Percentiles rank a stretch among this genome's conserved stretches.
phyloP scores from a whole-genome alignment of 2,113 vertebrate species.

The Sapajus apella region DNA sequence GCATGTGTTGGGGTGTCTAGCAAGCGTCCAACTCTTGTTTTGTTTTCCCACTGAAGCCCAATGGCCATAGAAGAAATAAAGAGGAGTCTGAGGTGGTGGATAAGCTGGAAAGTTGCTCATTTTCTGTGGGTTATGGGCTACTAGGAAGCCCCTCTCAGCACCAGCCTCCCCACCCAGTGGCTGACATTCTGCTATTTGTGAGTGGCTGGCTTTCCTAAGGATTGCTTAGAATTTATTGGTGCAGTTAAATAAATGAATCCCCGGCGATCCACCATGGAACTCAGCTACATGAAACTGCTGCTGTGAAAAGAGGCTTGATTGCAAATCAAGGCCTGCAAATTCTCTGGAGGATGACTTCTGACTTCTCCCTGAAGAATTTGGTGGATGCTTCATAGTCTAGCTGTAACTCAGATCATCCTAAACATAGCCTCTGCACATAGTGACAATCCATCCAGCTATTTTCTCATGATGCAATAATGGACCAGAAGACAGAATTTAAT shows the following conservation, averaged over 20 bases:
- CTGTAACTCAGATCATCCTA: neutral
- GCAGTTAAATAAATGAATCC: slow-evolving; percentile 23
- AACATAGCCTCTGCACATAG: neutral
- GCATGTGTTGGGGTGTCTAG: neutral
- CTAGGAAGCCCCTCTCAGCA: neutral
- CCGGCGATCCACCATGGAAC: neutral
- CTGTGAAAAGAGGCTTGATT: slow-evolving; percentile 26
- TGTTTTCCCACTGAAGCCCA: neutral
- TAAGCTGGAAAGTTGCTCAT: neutral
- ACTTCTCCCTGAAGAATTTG: slow-evolving; percentile 13
- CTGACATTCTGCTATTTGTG: neutral
- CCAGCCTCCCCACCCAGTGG: neutral
- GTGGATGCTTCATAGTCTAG: neutral
- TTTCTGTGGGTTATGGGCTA: neutral
- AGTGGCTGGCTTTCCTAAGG: slow-evolving; percentile 29
- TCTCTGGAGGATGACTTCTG: slow-evolving; percentile 27
- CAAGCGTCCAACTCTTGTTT: slow-evolving; percentile 31
- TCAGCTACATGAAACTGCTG: neutral
- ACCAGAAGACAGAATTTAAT: neutral
- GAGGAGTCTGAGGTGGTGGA: neutral
- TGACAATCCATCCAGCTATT: neutral
- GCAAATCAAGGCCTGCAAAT: neutral
- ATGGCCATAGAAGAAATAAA: neutral
- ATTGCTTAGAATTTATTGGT: slow-evolving; percentile 45
- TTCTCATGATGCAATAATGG: neutral